phyloP scores from a whole-genome alignment of 2,888 invertebrate species.

The Sylvicola cinctus region DNA sequence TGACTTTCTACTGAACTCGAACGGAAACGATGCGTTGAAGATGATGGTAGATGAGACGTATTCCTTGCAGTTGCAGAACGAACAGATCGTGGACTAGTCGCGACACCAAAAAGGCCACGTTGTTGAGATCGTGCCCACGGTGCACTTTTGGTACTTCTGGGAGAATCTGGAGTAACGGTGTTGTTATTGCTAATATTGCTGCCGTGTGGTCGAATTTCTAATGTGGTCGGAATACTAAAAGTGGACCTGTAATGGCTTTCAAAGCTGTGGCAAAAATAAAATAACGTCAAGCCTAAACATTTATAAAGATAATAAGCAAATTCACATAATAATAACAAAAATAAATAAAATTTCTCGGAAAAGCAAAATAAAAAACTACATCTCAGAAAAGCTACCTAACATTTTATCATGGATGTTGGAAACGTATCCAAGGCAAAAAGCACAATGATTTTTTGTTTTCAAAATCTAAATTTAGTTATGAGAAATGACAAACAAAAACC shows the following conservation, averaged over 20 bases:
- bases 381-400: too few species aligned
- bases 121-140: slow-evolving; percentile 55
- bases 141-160: slow-evolving; percentile 66
- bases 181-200: slow-evolving; percentile 19
- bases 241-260: slow-evolving; percentile 31
- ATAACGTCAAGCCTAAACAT: too few species aligned
- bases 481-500: too few species aligned
- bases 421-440: too few species aligned
- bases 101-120: slow-evolving; percentile 53
- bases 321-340: too few species aligned
- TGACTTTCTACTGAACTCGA: slow-evolving; percentile 78
- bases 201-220: slow-evolving; percentile 14
- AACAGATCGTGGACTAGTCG: slow-evolving; percentile 64
- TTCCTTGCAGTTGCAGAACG: slow-evolving; percentile 36
- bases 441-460: too few species aligned
- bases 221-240: slow-evolving; percentile 27
- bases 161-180: slow-evolving; percentile 37
- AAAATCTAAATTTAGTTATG: too few species aligned
- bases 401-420: too few species aligned
- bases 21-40: slow-evolving; percentile 28
- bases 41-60: slow-evolving; percentile 13
- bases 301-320: too few species aligned
- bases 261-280: slow-evolving; percentile 19
- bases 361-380: too few species aligned
- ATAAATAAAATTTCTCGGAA: too few species aligned